Conservation (phyloP, 2,113 vertebrate genomes). For the Macquaria ambigua region DNA sequence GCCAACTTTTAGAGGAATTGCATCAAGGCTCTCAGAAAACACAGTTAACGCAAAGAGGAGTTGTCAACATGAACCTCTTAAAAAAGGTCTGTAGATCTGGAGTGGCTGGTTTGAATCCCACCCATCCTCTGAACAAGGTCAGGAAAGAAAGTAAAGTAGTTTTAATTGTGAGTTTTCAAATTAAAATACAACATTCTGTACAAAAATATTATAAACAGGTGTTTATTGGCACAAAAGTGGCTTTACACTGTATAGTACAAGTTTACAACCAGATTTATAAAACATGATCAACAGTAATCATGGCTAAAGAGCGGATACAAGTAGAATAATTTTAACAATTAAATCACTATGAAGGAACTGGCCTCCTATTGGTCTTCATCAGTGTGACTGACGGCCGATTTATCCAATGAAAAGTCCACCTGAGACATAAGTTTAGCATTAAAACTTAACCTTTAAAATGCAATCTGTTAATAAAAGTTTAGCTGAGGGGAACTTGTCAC, state of each 20-base stretch:
- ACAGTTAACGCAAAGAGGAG: background rate
- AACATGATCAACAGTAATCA: background rate
- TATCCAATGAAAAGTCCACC: slow-evolving; percentile 85
- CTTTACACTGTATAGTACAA: background rate
- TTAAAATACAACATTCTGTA: background rate
- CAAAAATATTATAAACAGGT: background rate
- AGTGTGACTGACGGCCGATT: background rate
- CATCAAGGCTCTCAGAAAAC: background rate
- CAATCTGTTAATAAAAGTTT: accelerated
- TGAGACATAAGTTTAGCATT: slow-evolving; percentile 25
- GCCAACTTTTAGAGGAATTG: background rate
- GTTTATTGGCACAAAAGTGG: slow-evolving; percentile 33
- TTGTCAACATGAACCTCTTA: background rate
- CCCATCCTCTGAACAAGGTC: no score
- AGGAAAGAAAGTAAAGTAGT: background rate
- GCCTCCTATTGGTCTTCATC: slow-evolving; percentile 20
- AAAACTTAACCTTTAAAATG: background rate
- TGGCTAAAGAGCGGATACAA: background rate
- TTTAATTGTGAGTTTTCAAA: background rate
- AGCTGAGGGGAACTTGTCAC: background rate
- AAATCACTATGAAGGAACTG: background rate
- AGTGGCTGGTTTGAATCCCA: accelerated
- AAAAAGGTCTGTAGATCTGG: background rate
- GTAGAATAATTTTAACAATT: background rate
- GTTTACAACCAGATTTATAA: slow-evolving; percentile 18